These are phyloP conservation scores for Lepus townsendii DNA, from an alignment of 2,797 vertebrate genomes.

Conservation along the genomic window DNA sequence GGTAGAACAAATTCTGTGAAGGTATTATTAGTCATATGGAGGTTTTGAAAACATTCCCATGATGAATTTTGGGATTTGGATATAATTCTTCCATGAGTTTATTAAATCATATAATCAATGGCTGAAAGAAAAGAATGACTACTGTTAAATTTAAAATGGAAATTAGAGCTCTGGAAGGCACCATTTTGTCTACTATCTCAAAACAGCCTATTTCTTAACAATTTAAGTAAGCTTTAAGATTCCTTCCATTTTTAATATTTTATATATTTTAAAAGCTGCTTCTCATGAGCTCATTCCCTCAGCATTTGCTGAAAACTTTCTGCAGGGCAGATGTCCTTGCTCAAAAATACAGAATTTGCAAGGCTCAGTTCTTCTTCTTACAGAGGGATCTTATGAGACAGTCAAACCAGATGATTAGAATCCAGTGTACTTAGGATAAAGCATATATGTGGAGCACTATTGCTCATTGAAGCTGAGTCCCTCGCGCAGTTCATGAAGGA, in stretches of 20 bases:
- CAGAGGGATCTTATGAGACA: not conserved
- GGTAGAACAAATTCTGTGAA: not conserved
- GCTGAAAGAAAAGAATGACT: not conserved
- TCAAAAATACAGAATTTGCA: not conserved
- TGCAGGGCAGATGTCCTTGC: no score
- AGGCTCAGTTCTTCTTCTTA: not conserved
- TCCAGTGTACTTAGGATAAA: not conserved
- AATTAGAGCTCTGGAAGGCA: not conserved
- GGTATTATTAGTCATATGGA: not conserved
- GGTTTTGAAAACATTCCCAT: not conserved
- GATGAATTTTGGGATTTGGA: not conserved
- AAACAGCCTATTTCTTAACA: not conserved
- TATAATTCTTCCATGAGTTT: not conserved
- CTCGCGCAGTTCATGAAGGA: not conserved
- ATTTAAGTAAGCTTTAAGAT: constrained; percentile 1
- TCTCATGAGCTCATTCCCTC: not conserved
- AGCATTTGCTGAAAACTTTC: not conserved
- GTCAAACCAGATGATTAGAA: not conserved
- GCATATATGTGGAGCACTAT: not conserved
- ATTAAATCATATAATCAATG: not conserved
- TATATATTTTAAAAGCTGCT: not conserved
- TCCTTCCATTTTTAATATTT: not conserved
- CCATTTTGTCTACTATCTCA: not conserved
- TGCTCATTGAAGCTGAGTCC: not conserved
- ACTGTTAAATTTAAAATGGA: constrained; percentile 6